These are phyloP conservation scores for Catotricha subobsoleta DNA, from an alignment of 2,888 invertebrate genomes.

Conservation along the genomic window DNA sequence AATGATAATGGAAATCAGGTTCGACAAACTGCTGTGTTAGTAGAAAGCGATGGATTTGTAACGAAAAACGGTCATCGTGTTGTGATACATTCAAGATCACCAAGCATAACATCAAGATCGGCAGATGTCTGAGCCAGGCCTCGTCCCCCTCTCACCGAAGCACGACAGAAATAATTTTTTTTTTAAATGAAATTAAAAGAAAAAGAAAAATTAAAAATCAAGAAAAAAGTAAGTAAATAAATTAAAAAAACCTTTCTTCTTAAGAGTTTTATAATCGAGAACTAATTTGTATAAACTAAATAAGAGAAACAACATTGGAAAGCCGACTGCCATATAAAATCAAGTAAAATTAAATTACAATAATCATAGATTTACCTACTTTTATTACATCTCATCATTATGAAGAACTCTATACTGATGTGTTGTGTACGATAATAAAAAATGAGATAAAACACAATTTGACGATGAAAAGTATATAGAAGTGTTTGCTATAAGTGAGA, in stretches of 20 bases:
- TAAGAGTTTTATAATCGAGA: not conserved
- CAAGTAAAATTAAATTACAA: not conserved
- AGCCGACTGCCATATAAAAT: constrained; percentile 11
- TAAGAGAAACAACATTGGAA: constrained; percentile 6
- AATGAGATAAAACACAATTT: no score
- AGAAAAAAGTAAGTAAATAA: not conserved
- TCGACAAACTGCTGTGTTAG: constrained; percentile 67
- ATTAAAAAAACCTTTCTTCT: not conserved
- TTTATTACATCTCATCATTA: not conserved
- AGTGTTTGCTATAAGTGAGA: no score
- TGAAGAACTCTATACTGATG: no score
- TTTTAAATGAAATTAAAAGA: not conserved
- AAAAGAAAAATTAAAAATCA: not conserved
- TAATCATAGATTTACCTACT: not conserved
- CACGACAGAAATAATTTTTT: constrained; percentile 25
- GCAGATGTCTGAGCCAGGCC: constrained; percentile 73
- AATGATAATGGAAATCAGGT: constrained; percentile 19
- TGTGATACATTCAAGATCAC: constrained; percentile 75
- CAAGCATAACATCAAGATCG: constrained; percentile 63
- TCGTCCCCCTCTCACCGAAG: constrained; percentile 50
- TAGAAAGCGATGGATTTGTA: constrained; percentile 65
- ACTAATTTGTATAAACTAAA: not conserved
- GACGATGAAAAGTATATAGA: no score
- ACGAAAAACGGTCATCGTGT: constrained; percentile 80
- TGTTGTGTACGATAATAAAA: no score